phyloP scores from a whole-genome alignment of 2,888 invertebrate genomes.

The Rotaria macrura region DNA sequence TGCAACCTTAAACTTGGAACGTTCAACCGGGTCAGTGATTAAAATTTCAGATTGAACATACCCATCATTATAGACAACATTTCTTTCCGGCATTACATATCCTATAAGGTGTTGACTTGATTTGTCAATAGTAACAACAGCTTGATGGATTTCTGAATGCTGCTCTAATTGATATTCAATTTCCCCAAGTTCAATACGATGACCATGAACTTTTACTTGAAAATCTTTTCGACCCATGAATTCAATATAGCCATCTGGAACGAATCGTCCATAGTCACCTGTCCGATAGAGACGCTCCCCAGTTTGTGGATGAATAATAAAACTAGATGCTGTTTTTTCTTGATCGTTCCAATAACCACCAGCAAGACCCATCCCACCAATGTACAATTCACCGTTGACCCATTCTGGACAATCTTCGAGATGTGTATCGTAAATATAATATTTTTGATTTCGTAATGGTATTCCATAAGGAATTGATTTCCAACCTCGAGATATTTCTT shows the following conservation, averaged over 20 bases:
- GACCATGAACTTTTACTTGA: constrained; percentile 13
- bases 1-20: neutral
- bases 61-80: neutral
- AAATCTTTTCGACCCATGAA: neutral
- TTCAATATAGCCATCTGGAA: neutral
- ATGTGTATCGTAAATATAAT: neutral
- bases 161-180: constrained; percentile 14
- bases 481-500: neutral
- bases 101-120: neutral
- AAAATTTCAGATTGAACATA: neutral
- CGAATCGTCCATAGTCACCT: neutral
- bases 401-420: neutral
- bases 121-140: neutral
- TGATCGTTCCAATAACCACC: constrained; percentile 5
- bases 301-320: neutral
- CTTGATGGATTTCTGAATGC: neutral
- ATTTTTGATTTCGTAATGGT: neutral
- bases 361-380: constrained; percentile 4
- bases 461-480: constrained; percentile 16
- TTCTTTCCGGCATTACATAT: neutral
- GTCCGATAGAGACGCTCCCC: neutral
- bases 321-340: neutral
- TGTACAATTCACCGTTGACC: neutral
- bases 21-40: neutral
- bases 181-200: constrained; percentile 19